Evolutionary conservation across 1,140 invertebrate species (phyloP).

Genomic region (Nephila pilipes): DNA sequence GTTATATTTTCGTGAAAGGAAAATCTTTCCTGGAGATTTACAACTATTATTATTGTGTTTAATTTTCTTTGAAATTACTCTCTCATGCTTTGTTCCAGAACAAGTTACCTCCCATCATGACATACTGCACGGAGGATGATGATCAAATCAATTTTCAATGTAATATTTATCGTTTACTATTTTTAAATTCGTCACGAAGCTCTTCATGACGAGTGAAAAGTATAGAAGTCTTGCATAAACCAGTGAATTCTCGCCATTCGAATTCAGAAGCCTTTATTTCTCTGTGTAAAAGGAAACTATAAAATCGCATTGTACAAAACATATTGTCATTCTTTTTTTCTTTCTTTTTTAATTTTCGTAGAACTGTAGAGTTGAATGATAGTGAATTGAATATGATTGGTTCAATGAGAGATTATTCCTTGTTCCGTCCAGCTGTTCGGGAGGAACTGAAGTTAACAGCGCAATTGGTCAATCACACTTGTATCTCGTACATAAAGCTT

Average conservation of each 20-base stretch:
- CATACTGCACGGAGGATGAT: neutral
- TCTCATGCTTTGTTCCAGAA: constrained; percentile 7
- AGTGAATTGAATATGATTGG: neutral
- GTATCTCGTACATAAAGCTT: neutral
- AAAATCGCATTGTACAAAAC: neutral
- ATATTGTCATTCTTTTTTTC: neutral
- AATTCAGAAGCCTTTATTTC: neutral
- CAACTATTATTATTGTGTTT: neutral
- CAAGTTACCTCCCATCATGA: neutral
- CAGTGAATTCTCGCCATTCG: neutral
- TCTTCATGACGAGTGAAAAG: neutral
- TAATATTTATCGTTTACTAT: neutral
- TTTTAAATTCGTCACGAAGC: constrained; percentile 2
- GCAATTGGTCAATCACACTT: constrained; percentile 26
- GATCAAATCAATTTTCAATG: neutral
- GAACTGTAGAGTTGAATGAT: constrained; percentile 5
- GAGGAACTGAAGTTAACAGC: neutral
- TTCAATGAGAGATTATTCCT: neutral
- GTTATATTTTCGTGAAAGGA: neutral
- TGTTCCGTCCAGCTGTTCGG: neutral
- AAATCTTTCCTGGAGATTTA: neutral
- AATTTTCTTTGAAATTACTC: neutral
- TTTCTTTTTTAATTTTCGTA: neutral
- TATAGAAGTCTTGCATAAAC: neutral
- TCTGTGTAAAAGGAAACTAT: neutral